These are phyloP conservation scores for Numenius phaeopus DNA, from an alignment of 2,797 vertebrate genomes.

Conservation along the genomic window DNA sequence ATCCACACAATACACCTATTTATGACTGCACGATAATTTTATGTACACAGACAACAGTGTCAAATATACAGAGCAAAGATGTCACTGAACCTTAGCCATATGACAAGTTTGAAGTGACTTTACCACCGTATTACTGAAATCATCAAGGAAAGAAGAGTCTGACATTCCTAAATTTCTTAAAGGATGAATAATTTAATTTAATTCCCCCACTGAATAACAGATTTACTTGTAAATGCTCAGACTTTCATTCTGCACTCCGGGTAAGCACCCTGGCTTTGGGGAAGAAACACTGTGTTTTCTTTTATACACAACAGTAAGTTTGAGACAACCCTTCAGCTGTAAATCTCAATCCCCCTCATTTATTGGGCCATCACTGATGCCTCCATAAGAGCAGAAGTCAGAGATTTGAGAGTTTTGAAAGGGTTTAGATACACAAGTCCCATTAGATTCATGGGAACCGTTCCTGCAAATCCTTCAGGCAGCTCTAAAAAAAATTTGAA, in stretches of 20 bases:
- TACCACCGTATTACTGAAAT: background rate
- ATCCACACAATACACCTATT: background rate
- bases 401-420: constrained; percentile 21
- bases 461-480: background rate
- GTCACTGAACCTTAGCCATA: background rate
- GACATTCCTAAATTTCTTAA: constrained; percentile 53
- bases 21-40: background rate
- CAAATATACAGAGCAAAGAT: background rate
- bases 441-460: background rate
- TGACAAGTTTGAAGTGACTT: constrained; percentile 3
- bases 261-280: constrained; percentile 34
- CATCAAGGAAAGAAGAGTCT: constrained; percentile 3
- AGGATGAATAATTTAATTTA: constrained; percentile 67
- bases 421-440: constrained; percentile 14
- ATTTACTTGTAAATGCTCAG: constrained; percentile 64
- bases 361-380: background rate
- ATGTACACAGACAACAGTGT: background rate
- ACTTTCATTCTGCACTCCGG: constrained; percentile 18
- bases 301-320: constrained; percentile 17
- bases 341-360: constrained; percentile 47
- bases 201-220: constrained; percentile 42
- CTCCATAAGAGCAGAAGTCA: constrained; percentile 14
- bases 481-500: background rate
- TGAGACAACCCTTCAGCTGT: constrained; percentile 41
- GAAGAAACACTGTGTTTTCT: constrained; percentile 31